Conservation (phyloP, 2,888 invertebrate species). For the Anoplius nigerrimus region DNA sequence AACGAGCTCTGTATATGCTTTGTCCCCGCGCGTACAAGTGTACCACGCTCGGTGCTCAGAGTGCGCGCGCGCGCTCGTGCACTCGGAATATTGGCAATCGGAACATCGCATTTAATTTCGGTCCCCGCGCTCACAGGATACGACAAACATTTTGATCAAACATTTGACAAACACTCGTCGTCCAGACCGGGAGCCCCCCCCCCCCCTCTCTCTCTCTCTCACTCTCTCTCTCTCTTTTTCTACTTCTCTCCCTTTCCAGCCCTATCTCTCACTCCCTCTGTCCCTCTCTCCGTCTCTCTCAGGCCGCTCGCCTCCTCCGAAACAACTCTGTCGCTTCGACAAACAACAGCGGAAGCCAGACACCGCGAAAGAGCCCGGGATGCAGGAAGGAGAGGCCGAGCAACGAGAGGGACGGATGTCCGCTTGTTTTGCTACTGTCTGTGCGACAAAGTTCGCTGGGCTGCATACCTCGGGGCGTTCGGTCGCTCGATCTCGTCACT, state of each 20-base stretch:
- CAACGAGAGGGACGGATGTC: constrained; percentile 32
- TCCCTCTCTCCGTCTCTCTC: constrained; percentile 8
- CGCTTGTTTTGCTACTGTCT: constrained; percentile 67
- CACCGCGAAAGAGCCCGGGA: constrained; percentile 31
- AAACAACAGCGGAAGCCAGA: constrained; percentile 61
- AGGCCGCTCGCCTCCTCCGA: constrained; percentile 43
- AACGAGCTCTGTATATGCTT: no score
- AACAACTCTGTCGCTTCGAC: constrained; percentile 64
- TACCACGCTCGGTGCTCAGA: no score
- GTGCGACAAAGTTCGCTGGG: constrained; percentile 63
- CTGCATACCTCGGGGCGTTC: constrained; percentile 67
- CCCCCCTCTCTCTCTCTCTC: constrained; percentile 22
- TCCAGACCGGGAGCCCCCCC: constrained; percentile 42
- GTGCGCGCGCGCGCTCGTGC: constrained; percentile 23
- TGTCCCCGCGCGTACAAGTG: no score
- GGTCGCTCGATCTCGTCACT: constrained; percentile 16
- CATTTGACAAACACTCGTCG: constrained; percentile 73
- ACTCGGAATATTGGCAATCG: constrained; percentile 61
- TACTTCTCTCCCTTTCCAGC: constrained; percentile 3
- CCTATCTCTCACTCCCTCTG: constrained; percentile 32
- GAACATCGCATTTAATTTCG: constrained; percentile 69
- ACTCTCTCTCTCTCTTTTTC: not conserved
- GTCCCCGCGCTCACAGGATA: constrained; percentile 59
- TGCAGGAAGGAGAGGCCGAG: constrained; percentile 9
- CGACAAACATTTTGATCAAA: constrained; percentile 72